Evolutionary conservation across 2,888 invertebrate species (phyloP), one percentile per base, ranked within the genome.

Genomic region (Mechanitis messenoides): DNA sequence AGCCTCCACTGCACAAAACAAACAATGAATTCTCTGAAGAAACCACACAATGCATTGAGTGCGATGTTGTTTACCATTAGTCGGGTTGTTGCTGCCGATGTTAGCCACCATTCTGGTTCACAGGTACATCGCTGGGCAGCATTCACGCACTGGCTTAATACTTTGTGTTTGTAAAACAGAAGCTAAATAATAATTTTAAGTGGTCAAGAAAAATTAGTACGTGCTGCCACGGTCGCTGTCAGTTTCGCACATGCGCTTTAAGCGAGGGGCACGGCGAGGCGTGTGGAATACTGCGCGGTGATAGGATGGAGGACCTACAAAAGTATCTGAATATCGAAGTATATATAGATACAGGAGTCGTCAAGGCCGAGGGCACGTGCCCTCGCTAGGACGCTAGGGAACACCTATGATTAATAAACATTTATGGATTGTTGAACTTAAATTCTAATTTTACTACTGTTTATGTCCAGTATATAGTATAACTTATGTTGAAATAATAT

Each of bases 1-100:
- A 75, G 96, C 95, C 91, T 97, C 97, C 84, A 93, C 92, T 84
- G 93, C 90, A 85, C 92, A 70, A 74, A 68, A 74, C 60, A 69
- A 68, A 63, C 69, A 59, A 55, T 60, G 63, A 62, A 63, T 61
- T 53, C 69, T 50, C 47, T 58, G 50, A 66, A 64, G 64, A 58
- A 20, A 60, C 50, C 60, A 55, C 45, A 67, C 66, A 61, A 60
- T 38, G 60, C 53, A 60, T 63, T 61, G 57, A 59, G n/a, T 60
- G 46, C 45, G 69, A 65, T 63, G 60, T 74, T 80, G 77, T 83
- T 83, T 86, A 90, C 89, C 90, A 87, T 87, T 89, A 66, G 79
- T 68, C 59, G 87, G 76, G 72, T 78, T 85, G 77, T 84, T 76
- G 75, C 76, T 79, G 78, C 87, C 87, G 75, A 83, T 79, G 76